A percentile compares a stretch with the other conserved stretches of the same genome.
These are phyloP conservation scores for Coptodon bakossiorum DNA, from an alignment of 2,113 vertebrate genomes.

Conservation along the genomic window DNA sequence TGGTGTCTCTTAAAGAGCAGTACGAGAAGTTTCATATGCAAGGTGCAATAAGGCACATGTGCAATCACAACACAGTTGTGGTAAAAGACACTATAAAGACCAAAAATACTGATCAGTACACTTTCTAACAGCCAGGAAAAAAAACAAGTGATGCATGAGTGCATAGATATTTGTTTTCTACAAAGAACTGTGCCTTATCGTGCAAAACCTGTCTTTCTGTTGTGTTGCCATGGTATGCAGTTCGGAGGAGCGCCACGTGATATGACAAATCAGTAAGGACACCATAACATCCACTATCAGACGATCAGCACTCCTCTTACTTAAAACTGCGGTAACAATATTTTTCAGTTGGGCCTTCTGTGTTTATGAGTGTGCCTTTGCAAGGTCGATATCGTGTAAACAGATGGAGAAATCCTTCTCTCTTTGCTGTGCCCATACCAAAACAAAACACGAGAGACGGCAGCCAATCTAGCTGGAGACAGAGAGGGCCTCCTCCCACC, in stretches of 20 bases:
- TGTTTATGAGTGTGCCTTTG: not conserved
- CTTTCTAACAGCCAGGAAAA: not conserved
- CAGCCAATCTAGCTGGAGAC: conserved; percentile 44
- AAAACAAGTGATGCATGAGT: not conserved
- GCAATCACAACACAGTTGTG: not conserved
- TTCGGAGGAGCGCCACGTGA: not conserved
- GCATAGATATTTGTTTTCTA: not conserved
- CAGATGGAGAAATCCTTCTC: conserved; percentile 6
- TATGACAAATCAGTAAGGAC: not conserved
- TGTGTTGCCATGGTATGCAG: not conserved
- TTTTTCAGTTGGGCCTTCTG: not conserved
- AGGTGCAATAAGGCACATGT: not conserved
- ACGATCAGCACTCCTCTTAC: not conserved
- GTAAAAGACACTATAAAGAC: not conserved
- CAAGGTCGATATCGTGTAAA: conserved; percentile 15
- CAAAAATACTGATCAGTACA: not conserved
- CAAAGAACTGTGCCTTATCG: not conserved
- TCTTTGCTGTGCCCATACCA: conserved; percentile 8
- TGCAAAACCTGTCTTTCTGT: not conserved
- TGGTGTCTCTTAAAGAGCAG: not conserved
- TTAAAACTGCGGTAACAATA: not conserved
- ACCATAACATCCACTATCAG: not conserved
- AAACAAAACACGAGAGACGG: conserved; percentile 33
- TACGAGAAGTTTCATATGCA: not conserved
- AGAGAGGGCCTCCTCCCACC: conserved; percentile 41